Evolutionary conservation across 2,888 invertebrate genomes (phyloP).

Genomic region (Timema cristinae): DNA sequence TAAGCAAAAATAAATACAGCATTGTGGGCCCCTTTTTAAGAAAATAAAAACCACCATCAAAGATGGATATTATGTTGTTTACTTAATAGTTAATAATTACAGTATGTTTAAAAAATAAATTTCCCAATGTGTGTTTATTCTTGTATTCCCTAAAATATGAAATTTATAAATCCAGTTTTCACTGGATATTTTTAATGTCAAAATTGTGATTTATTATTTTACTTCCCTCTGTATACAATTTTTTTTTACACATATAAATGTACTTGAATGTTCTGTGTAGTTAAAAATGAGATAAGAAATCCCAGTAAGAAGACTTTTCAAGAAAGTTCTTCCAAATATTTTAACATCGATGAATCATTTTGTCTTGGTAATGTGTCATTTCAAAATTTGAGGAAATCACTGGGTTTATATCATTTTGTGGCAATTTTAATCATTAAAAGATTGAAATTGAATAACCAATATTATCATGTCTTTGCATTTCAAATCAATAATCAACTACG

Average conservation of each 20-base stretch:
- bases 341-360: too few species aligned
- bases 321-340: slow-evolving; percentile 9
- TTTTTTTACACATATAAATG: neutral
- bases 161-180: slow-evolving; percentile 20
- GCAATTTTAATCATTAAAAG: too few species aligned
- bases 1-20: slow-evolving; percentile 24
- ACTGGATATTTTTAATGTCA: neutral
- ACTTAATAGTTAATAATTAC: slow-evolving; percentile 22
- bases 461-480: too few species aligned
- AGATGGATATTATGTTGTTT: slow-evolving; percentile 21
- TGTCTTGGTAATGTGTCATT: neutral
- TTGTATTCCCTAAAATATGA: slow-evolving; percentile 10
- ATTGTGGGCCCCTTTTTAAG: slow-evolving; percentile 25
- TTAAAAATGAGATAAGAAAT: slow-evolving; percentile 9
- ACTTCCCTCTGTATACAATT: neutral
- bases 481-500: too few species aligned
- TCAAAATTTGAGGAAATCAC: slow-evolving; percentile 5
- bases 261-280: neutral
- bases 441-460: too few species aligned
- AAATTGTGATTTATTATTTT: neutral
- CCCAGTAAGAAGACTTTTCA: slow-evolving; percentile 8
- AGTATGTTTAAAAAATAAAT: slow-evolving; percentile 21
- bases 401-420: slow-evolving; percentile 8
- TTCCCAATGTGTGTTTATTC: slow-evolving; percentile 14
- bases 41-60: slow-evolving; percentile 23